Base-by-base conservation (phyloP, 2,797 vertebrate species). In the Premnoplex brunnescens region DNA sequence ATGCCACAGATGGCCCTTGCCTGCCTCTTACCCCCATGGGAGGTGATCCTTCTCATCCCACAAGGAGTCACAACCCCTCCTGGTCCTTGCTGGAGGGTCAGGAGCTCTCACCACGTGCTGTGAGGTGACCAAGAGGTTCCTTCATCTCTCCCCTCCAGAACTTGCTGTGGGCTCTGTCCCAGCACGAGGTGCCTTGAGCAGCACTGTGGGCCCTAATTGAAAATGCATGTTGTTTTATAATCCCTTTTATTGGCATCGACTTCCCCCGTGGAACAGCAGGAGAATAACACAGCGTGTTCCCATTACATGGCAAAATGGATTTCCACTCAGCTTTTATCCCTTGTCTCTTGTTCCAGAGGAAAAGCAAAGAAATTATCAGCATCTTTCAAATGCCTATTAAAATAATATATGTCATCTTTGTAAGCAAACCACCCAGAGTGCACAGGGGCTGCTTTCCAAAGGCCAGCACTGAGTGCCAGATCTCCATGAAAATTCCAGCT, bases 181-280 rank as follows among this genome's bases (percentile, higher is more conserved):
- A 30, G 39, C 55, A 52, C 64, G 56, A 44, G 71, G 32, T 1
- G 3, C 48, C 67, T 64, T 43, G n/a, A 64, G 75, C 76, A 71
- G 48, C 48, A 26, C 32, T 41, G 44, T 21, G 23, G 44, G 19
- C 56, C 85, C 26, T 95, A 85, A 95, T 73, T 89, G 72, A 89
- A 96, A 93, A 75, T 63, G 46, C 58, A 69, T 80, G 76, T 79
- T 85, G 51, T 56, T 88, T 83, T 79, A 75, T 66, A 93, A 88
- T 88, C 88, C 88, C 48, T 94, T 95, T 91, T 85, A 83, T 80
- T 79, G 83, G 79, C 67, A 52, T 93, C 82, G 67, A 13, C 36
- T 52, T 79, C 58, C 83, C 83, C 68, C 0, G 1, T 55, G 85
- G 88, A 80, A 52, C 13, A 90, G 34, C 72, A 80, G 79, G 55